Conservation (phyloP, 2,797 vertebrate species). For the Sebastes cheni region DNA sequence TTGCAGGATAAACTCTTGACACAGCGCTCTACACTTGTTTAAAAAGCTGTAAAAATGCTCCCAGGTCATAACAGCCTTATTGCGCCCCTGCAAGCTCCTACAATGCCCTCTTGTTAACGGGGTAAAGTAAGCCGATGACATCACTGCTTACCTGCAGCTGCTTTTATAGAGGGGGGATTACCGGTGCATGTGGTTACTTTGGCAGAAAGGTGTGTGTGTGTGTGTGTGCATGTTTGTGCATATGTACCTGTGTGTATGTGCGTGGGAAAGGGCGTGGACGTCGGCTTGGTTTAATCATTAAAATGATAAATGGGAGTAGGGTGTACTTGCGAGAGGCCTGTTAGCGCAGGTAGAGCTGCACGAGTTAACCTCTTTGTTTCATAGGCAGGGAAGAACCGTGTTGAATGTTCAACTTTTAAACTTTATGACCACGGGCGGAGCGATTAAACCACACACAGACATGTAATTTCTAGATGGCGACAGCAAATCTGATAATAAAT, state of each 20-base stretch:
- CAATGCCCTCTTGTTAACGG: conserved; percentile 63
- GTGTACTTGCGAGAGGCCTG: conserved; percentile 34
- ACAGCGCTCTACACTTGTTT: conserved; percentile 44
- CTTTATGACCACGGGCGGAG: background rate
- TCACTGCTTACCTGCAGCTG: conserved; percentile 70
- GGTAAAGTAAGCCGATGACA: conserved; percentile 60
- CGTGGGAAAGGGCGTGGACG: conserved; percentile 41
- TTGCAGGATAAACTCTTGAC: conserved; percentile 49
- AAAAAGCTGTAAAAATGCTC: conserved; percentile 53
- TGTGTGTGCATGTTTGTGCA: background rate
- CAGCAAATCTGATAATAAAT: conserved; percentile 5
- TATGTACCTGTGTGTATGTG: background rate
- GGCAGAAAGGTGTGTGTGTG: conserved; percentile 28
- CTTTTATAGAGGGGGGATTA: conserved; percentile 62
- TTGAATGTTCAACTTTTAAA: conserved; percentile 1
- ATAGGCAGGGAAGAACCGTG: conserved; percentile 1
- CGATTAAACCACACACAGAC: conserved; percentile 16
- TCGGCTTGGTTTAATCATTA: conserved; percentile 55
- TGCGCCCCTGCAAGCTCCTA: conserved; percentile 48
- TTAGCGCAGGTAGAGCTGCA: conserved; percentile 44
- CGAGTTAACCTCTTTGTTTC: conserved; percentile 21
- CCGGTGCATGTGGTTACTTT: conserved; percentile 44
- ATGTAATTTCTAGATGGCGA: conserved; percentile 22
- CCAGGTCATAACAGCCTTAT: conserved; percentile 47
- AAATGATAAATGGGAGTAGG: conserved; percentile 27